Conservation (phyloP, 2,113 vertebrate species). For the Sebastes schlegelii region DNA sequence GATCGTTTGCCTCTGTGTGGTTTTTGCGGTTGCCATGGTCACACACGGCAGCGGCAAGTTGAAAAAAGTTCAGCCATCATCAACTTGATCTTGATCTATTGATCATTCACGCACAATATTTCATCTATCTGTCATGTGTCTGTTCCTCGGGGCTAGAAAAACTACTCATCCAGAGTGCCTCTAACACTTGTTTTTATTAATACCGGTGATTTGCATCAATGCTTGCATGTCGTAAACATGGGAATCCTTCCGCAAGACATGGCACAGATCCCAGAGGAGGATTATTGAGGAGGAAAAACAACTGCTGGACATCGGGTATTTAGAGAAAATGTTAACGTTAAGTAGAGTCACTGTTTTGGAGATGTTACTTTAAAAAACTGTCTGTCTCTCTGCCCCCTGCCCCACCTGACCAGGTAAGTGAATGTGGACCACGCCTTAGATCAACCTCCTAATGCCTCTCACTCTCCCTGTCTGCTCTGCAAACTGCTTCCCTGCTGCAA, state of each 20-base stretch:
- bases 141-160: neutral
- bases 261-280: neutral
- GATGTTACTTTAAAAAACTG: constrained; percentile 15
- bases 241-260: neutral
- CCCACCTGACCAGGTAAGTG: constrained; percentile 88
- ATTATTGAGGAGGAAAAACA: neutral
- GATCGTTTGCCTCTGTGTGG: neutral
- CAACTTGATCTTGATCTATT: neutral
- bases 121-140: too few relatives aligned
- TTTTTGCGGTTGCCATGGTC: constrained; percentile 1
- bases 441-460: constrained; percentile 92
- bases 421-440: constrained; percentile 96
- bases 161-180: too few relatives aligned
- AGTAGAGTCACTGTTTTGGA: neutral
- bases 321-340: neutral
- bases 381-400: constrained; percentile 12
- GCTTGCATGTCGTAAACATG: neutral
- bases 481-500: constrained; percentile 93
- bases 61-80: neutral
- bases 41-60: neutral
- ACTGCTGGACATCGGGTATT: neutral
- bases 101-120: neutral
- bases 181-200: neutral
- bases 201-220: neutral
- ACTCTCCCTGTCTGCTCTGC: constrained; percentile 85